Percentiles rank a stretch among this genome's conserved stretches.
Conservation (phyloP, 2,797 vertebrate genomes). For the Coranthus polyacanthus region DNA sequence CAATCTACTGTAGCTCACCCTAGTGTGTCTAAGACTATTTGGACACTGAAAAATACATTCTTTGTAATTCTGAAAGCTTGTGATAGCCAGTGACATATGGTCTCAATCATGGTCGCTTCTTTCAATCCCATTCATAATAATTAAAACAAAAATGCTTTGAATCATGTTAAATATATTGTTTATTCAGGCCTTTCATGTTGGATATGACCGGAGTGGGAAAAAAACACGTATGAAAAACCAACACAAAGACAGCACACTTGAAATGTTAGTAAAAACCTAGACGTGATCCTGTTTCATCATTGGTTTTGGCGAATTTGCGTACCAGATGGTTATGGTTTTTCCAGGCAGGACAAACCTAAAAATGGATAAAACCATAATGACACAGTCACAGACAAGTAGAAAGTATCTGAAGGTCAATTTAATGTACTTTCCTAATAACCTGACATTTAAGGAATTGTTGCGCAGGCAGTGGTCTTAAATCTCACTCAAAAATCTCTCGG, state of each 20-base stretch:
- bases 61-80: constrained; percentile 22
- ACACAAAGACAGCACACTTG: not conserved
- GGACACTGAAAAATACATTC: constrained; percentile 23
- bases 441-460: constrained; percentile 12
- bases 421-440: constrained; percentile 9
- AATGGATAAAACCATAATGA: constrained; percentile 16
- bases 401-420: constrained; percentile 20
- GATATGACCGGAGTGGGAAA: not conserved
- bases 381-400: not conserved
- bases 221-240: constrained; percentile 26
- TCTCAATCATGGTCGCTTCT: constrained; percentile 36
- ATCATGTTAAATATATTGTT: constrained; percentile 19
- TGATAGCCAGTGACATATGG: constrained; percentile 53
- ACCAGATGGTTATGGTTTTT: constrained; percentile 32
- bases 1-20: constrained; percentile 37
- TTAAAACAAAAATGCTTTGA: too few relatives aligned
- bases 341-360: not conserved
- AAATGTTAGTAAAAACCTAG: not conserved
- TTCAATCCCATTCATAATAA: constrained; percentile 31
- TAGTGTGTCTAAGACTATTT: constrained; percentile 28
- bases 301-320: constrained; percentile 15
- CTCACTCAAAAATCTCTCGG: too few relatives aligned
- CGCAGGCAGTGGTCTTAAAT: not conserved
- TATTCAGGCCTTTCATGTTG: constrained; percentile 24
- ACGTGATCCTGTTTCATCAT: not conserved